Conservation (phyloP, 2,797 vertebrate species). For the Trachurus trachurus region DNA sequence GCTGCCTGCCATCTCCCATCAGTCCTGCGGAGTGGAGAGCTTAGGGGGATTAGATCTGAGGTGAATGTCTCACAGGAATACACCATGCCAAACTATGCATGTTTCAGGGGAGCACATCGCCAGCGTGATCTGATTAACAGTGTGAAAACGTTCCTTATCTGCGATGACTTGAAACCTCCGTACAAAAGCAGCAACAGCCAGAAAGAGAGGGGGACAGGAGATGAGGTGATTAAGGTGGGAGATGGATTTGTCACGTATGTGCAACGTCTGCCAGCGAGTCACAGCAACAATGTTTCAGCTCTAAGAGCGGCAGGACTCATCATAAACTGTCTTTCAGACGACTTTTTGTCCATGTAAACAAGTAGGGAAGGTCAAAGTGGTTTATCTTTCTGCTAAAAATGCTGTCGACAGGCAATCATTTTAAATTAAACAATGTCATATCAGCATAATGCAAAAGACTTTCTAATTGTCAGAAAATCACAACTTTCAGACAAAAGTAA, state of each 20-base stretch:
- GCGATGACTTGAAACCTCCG: conserved; percentile 83
- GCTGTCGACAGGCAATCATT: not conserved
- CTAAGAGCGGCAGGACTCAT: not conserved
- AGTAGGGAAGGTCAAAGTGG: not conserved
- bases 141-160: conserved; percentile 84
- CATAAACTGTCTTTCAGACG: not conserved
- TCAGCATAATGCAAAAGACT: not conserved
- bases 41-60: conserved; percentile 78
- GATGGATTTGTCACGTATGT: conserved; percentile 69
- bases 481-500: not conserved
- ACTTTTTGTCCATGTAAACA: not conserved
- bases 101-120: conserved; percentile 69
- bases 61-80: conserved; percentile 77
- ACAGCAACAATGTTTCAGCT: conserved; percentile 26
- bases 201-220: conserved; percentile 50
- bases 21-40: conserved; percentile 36
- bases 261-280: conserved; percentile 57
- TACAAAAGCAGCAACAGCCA: conserved; percentile 62
- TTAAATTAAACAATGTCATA: not conserved
- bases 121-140: conserved; percentile 79
- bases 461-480: no score
- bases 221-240: conserved; percentile 69
- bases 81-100: conserved; percentile 76
- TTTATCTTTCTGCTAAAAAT: not conserved
- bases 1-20: conserved; percentile 49